Percentiles rank a stretch among this genome's conserved stretches.
phyloP scores from a whole-genome alignment of 2,113 vertebrate species.

The Zootoca vivipara region DNA sequence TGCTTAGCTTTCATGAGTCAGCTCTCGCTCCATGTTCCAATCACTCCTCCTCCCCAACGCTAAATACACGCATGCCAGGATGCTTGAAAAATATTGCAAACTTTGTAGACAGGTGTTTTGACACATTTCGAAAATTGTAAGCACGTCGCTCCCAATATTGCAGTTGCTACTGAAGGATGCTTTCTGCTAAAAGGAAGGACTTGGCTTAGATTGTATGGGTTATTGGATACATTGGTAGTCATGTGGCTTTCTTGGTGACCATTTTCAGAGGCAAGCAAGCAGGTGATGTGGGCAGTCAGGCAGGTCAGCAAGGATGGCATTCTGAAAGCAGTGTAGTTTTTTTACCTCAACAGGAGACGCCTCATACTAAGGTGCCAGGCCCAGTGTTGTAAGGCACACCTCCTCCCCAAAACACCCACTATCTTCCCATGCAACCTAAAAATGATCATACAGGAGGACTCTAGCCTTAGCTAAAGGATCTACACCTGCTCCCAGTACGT shows the following conservation, averaged over 20 bases:
- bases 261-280: neutral
- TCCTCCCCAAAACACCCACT: neutral
- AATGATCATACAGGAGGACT: neutral
- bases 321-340: neutral
- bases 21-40: neutral
- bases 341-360: no score
- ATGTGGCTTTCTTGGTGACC: neutral
- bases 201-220: neutral
- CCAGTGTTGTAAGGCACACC: neutral
- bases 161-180: neutral
- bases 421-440: neutral
- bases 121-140: neutral
- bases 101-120: neutral
- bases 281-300: neutral
- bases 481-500: no score
- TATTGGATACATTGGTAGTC: neutral
- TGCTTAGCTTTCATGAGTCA: neutral
- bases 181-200: neutral
- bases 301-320: neutral
- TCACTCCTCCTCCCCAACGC: constrained; percentile 5
- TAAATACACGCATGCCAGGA: neutral
- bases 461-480: neutral
- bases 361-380: neutral
- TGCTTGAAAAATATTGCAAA: neutral
- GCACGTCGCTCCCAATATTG: neutral